Evolutionary conservation across 2,888 invertebrate species (phyloP), one percentile per base, ranked within the genome.

Genomic region (Galerucella pusilla): DNA sequence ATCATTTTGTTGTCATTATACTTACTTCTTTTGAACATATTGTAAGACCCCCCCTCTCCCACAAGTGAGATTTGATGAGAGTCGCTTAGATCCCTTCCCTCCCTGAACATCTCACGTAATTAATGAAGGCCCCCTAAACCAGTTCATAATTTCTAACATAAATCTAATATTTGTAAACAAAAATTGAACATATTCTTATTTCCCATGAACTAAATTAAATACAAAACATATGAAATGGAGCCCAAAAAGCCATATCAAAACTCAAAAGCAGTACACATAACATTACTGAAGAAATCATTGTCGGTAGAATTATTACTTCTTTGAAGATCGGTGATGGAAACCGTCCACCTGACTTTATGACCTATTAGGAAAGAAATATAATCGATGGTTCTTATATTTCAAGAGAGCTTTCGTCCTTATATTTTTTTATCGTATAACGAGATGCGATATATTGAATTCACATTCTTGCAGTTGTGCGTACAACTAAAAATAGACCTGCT

Each of bases 401-500:
- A 69, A 45, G 60, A 46, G 35, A 45, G 66, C 65, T 64, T 72
- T 75, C 70, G 73, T 73, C 75, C 75, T 73, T 69, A 75, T 59
- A 75, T 69, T 75, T 75, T 42, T 75, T 72, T 72, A 65, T 76
- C 73, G 70, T 67, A 75, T 70, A 72, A 72, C 70, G 67, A 75
- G 75, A 76, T 71, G 78, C 77, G 78, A 81, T 80, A 78, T 81
- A 81, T 80, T 78, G 79, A 80, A 81, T 77, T 81, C 79, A 71
- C 80, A 81, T 81, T 81, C 81, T 60, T 28, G 14, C 60, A 20
- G 59, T 68, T 68, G 12, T 73, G 78, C 75, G 75, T 61, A 70
- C 63, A 65, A 69, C 69, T 69, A 69, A 69, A 69, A 69, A 69
- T 69, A 69, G 61, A 69, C 63, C 63, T 60, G 49, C 61, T 60